Evolutionary conservation across 2,888 invertebrate species (phyloP).

Genomic region (Hyposoter didymator): DNA sequence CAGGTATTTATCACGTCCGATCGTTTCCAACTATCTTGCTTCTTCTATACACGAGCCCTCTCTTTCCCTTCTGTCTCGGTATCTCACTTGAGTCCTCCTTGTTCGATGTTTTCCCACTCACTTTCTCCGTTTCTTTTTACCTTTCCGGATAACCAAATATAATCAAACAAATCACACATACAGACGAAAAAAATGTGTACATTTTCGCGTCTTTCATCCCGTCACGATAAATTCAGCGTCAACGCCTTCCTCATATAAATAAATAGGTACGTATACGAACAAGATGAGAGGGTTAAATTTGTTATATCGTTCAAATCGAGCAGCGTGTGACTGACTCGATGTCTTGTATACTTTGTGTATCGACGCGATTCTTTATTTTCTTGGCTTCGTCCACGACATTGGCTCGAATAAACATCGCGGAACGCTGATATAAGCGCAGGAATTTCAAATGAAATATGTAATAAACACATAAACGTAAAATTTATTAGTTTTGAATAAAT

Average conservation of each 20-base stretch:
- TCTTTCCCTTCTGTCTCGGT: neutral
- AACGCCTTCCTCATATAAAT: slow-evolving; percentile 27
- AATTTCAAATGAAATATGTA: neutral
- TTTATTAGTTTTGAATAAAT: slow-evolving; percentile 39
- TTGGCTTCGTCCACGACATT: slow-evolving; percentile 30
- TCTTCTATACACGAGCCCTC: slow-evolving; percentile 7
- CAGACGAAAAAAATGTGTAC: neutral
- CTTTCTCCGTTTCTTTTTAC: slow-evolving; percentile 10
- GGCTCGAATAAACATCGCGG: neutral
- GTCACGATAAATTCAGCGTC: slow-evolving; percentile 56
- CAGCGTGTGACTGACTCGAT: slow-evolving; percentile 42
- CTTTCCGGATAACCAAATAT: slow-evolving; percentile 13
- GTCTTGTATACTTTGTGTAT: slow-evolving; percentile 44
- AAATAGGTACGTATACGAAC: neutral
- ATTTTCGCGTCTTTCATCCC: slow-evolving; percentile 48
- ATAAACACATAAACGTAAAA: neutral
- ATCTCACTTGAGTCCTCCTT: neutral
- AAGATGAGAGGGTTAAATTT: slow-evolving; percentile 36
- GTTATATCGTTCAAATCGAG: slow-evolving; percentile 47
- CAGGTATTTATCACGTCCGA: slow-evolving; percentile 67
- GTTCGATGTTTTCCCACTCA: neutral
- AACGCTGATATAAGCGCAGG: neutral
- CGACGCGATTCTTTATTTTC: slow-evolving; percentile 11
- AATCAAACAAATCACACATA: slow-evolving; percentile 39
- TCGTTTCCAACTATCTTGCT: slow-evolving; percentile 61